A percentile compares a stretch with the other conserved stretches of the same genome.
These are phyloP conservation scores for Megaptera novaeangliae DNA, from an alignment of 2,113 vertebrate genomes.

Conservation along the genomic window DNA sequence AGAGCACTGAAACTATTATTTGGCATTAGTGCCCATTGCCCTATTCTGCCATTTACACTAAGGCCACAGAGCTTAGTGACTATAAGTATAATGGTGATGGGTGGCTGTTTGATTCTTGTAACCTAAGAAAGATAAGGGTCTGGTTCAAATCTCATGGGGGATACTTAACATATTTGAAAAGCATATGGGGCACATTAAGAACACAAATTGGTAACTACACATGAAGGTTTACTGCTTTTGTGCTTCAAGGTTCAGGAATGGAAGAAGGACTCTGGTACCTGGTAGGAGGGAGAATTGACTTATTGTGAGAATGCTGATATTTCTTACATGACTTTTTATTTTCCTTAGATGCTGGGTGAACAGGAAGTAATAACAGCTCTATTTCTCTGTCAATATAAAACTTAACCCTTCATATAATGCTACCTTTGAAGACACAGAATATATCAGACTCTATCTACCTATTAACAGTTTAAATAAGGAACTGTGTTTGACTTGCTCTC, in stretches of 20 bases:
- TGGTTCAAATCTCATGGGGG: not conserved
- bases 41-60: not conserved
- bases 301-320: not conserved
- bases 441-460: not conserved
- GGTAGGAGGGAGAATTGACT: not conserved
- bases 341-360: not conserved
- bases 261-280: not conserved
- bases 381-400: slow-evolving; percentile 40
- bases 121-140: not conserved
- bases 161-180: not conserved
- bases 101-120: not conserved
- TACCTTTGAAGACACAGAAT: not conserved
- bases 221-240: not conserved
- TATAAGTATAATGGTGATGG: not conserved
- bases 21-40: not conserved
- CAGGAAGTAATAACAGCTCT: slow-evolving; percentile 4
- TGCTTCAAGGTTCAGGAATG: not conserved
- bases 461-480: slow-evolving; percentile 43
- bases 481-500: not conserved
- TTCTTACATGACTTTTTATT: slow-evolving; percentile 14
- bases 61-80: not conserved
- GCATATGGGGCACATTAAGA: not conserved
- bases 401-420: slow-evolving; percentile 11
- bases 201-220: not conserved
- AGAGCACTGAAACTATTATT: not conserved